Evolutionary conservation across 2,797 vertebrate species (phyloP).

Genomic region (Petrocephalus schoutedeni): DNA sequence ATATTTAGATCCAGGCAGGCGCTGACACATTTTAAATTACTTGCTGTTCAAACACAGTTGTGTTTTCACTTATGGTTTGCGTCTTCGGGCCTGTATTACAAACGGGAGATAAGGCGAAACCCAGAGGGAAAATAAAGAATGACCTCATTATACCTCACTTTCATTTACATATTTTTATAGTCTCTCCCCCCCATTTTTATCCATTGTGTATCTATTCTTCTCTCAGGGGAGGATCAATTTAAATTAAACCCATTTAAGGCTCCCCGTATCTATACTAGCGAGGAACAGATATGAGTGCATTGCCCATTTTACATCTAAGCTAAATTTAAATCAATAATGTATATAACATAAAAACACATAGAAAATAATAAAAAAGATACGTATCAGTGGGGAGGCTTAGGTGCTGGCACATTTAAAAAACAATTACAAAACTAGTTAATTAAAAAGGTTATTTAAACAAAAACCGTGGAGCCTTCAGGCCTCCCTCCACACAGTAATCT

Average conservation of each 20-base stretch:
- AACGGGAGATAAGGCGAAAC: neutral
- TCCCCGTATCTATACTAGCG: neutral
- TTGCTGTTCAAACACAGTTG: constrained; percentile 10
- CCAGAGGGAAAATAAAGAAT: constrained; percentile 1
- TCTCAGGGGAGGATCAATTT: constrained; percentile 6
- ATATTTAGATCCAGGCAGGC: neutral
- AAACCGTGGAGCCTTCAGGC: neutral
- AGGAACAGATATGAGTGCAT: neutral
- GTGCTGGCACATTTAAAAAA: neutral
- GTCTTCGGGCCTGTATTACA: neutral
- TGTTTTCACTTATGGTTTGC: neutral
- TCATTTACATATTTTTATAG: constrained; percentile 1
- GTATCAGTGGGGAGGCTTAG: neutral
- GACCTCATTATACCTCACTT: constrained; percentile 6
- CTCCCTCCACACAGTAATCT: neutral
- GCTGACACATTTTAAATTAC: neutral
- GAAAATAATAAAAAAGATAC: neutral
- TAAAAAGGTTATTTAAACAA: constrained; percentile 10
- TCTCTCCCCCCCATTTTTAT: neutral
- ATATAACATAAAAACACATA: neutral
- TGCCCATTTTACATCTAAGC: neutral
- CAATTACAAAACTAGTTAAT: neutral
- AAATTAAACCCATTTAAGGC: neutral
- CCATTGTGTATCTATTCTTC: constrained; percentile 1
- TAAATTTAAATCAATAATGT: neutral